Base-by-base conservation (phyloP, 2,113 vertebrate species). In the Cheilinus undulatus region DNA sequence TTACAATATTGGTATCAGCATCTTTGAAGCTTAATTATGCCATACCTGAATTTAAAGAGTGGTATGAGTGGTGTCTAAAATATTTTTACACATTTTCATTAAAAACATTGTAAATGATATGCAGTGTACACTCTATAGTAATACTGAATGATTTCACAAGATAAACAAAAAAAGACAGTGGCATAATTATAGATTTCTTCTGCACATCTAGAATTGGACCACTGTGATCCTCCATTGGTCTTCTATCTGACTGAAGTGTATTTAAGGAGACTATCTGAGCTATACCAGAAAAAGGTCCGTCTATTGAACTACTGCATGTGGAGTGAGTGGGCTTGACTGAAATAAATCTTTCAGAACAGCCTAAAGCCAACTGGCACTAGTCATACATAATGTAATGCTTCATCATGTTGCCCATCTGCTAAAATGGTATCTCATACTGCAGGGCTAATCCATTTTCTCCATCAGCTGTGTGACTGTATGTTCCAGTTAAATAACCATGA, bases 261-360 rank as follows among this genome's bases (percentile, higher is more conserved):
- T 87, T 85, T 79, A 40, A 49, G 36, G 71, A 57, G 23, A 65
- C 53, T 68, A 34, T 62, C 50, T 73, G 67, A 85, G 80, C 57
- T 72, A 5, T 1, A 60, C 78, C 50, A 68, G 60, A 62, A 69
- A n/a, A 64, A 72, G 62, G 65, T 73, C 36, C 83, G 61, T 85
- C 40, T 71, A 65, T 80, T 77, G 76, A 56, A 40, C 67, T 50
- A 75, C 50, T 71, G 76, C 87, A 83, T 67, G 82, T 49, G 74
- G 63, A 82, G 76, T 84, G 84, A 88, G 83, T 78, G 87, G 85
- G 87, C 68, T 68, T 48, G 73, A 76, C 77, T 78, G 58, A 78
- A 88, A 88, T 89, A 79, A 88, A 92, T 90, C 54, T 92, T 92
- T 92, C 36, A 90, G 73, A 72, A 72, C 51, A 40, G 81, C 89